Evolutionary conservation across 2,797 vertebrate genomes (phyloP), one percentile per base, ranked within the genome.

Genomic region (Centropyge bicolor): DNA sequence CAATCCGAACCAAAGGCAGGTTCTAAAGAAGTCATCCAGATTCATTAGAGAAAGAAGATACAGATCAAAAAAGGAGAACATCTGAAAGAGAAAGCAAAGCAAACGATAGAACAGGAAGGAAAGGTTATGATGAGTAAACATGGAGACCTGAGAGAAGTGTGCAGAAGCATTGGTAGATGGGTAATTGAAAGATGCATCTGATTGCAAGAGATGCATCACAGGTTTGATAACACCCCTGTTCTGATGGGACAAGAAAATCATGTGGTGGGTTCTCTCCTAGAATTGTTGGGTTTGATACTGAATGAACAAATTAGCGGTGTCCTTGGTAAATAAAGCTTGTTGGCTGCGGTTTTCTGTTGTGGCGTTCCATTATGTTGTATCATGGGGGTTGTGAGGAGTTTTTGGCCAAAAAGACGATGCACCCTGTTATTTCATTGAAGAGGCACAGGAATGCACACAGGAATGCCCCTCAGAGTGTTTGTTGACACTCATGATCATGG

Each of bases 401-500:
- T 81, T 87, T 88, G 85, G 85, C 80, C 52, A 43, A 81, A 84
- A 89, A 86, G 68, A 84, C 20, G 55, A 85, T 89, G 83, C 70
- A 19, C 80, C 56, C 70, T 83, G 88, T 89, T 84, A 88, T 89
- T 92, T 88, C 76, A 89, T 68, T 88, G 84, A 92, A 85, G 76
- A 80, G 86, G 81, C 74, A 69, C 69, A 88, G 90, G 91, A 94
- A 95, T 95, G 93, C 83, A 78, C 75, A 79, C 83, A 91, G 93
- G 93, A 95, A 94, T 94, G 90, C 74, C 85, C 90, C 80, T 92
- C 74, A 16, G 83, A 85, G 82, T 87, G 89, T 93, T 92, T 94
- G 92, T 92, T 94, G 92, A 94, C 93, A 93, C 92, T 93, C 81
- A 74, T 84, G 80, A 82, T 86, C 73, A 17, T 24, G 80, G 61